These are phyloP conservation scores for Portevinia maculata DNA, from an alignment of 2,888 invertebrate species.

Conservation along the genomic window DNA sequence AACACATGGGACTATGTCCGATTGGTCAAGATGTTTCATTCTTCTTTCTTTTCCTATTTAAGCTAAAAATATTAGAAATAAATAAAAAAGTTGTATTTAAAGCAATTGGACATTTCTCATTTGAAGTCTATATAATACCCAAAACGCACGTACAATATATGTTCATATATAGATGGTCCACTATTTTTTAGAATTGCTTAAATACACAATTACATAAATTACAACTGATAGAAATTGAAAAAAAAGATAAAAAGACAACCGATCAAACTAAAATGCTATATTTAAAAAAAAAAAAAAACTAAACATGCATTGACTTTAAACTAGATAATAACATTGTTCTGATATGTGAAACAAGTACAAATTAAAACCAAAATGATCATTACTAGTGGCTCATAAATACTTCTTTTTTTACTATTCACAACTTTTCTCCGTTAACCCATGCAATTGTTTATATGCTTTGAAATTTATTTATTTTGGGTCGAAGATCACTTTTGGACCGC, in stretches of 20 bases:
- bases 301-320: constrained; percentile 34
- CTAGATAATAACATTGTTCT: constrained; percentile 52
- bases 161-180: constrained; percentile 60
- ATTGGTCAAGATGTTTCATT: constrained; percentile 29
- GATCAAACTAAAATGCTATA: too few species aligned
- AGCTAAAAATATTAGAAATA: constrained; percentile 26
- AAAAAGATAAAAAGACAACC: constrained; percentile 30
- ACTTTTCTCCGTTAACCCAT: constrained; percentile 62
- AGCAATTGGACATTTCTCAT: constrained; percentile 29
- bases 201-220: not conserved
- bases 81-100: constrained; percentile 42
- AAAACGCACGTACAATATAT: too few species aligned
- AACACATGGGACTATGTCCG: constrained; percentile 20
- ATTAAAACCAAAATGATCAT: constrained; percentile 44
- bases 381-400: constrained; percentile 44
- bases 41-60: constrained; percentile 6
- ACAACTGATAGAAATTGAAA: constrained; percentile 30
- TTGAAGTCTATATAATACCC: constrained; percentile 19
- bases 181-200: constrained; percentile 36
- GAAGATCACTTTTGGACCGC: constrained; percentile 45
- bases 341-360: constrained; percentile 64
- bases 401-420: constrained; percentile 72
- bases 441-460: constrained; percentile 48
- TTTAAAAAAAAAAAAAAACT: constrained; percentile 42
- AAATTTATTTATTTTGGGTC: constrained; percentile 47